Percentiles rank a stretch among this genome's conserved stretches.
phyloP scores from a whole-genome alignment of 2,113 vertebrate species.

The Coregonus clupeaformis region DNA sequence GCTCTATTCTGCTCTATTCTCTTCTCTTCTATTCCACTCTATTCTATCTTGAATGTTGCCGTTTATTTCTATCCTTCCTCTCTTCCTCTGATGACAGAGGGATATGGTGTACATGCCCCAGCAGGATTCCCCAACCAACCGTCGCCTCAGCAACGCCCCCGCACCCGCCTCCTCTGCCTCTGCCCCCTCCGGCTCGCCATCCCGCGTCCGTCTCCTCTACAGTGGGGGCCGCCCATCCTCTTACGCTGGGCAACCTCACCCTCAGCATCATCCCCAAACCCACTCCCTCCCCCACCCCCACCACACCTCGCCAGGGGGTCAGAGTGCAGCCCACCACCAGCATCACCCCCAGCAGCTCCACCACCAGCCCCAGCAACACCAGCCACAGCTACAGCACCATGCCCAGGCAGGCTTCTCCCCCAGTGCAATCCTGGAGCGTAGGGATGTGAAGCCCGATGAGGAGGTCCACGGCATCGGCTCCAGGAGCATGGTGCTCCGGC shows the following conservation, averaged over 20 bases:
- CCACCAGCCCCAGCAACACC: slow-evolving; percentile 35
- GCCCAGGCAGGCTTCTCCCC: slow-evolving; percentile 76
- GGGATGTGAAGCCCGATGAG: slow-evolving; percentile 94
- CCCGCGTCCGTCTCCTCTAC: slow-evolving; percentile 90
- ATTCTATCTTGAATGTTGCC: background rate
- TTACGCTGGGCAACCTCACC: slow-evolving; percentile 84
- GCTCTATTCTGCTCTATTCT: slow-evolving; percentile 1
- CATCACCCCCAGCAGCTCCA: slow-evolving; percentile 53
- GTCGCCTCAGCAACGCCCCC: slow-evolving; percentile 85
- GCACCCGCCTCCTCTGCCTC: slow-evolving; percentile 67
- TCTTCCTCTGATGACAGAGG: slow-evolving; percentile 69
- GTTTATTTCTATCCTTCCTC: background rate
- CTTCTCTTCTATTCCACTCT: background rate
- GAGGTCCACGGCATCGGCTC: slow-evolving; percentile 75
- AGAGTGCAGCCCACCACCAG: slow-evolving; percentile 40
- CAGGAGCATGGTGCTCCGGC: slow-evolving; percentile 90
- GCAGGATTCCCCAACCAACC: slow-evolving; percentile 89
- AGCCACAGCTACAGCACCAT: slow-evolving; percentile 49
- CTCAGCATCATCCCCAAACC: slow-evolving; percentile 55
- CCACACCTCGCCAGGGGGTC: slow-evolving; percentile 69
- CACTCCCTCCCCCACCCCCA: slow-evolving; percentile 66
- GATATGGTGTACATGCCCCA: slow-evolving; percentile 96
- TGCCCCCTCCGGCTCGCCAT: slow-evolving; percentile 83
- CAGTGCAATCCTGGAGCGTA: slow-evolving; percentile 94
- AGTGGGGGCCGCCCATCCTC: slow-evolving; percentile 85